phyloP scores from a whole-genome alignment of 2,113 vertebrate genomes.

The Chamaetylas fuelleborni region DNA sequence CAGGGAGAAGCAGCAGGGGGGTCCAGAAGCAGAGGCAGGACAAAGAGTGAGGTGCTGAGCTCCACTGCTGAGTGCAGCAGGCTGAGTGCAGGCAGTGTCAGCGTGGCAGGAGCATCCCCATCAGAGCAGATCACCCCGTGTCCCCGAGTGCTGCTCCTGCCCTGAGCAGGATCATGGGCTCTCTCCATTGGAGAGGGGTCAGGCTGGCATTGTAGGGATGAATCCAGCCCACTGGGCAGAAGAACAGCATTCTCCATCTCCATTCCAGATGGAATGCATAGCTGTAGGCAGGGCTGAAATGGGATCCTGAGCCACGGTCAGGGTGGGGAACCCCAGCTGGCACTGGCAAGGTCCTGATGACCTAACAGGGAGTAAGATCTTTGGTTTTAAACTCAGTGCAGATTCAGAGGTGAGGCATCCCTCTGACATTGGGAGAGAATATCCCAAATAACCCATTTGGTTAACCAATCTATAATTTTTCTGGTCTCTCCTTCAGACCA shows the following conservation, averaged over 20 bases:
- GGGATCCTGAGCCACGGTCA: background rate
- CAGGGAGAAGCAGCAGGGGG: background rate
- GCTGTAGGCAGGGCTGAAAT: background rate
- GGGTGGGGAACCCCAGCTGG: background rate
- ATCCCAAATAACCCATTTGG: background rate
- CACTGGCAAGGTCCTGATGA: background rate
- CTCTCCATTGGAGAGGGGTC: background rate
- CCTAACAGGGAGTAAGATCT: background rate
- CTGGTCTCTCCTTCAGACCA: background rate
- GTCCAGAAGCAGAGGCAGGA: background rate
- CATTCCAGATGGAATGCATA: rapidly evolving
- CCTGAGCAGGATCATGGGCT: background rate
- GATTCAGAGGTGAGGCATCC: background rate
- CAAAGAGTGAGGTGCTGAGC: background rate
- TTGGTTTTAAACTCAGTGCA: background rate
- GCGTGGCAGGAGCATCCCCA: background rate
- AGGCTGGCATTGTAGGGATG: background rate
- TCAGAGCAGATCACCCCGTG: background rate
- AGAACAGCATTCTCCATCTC: background rate
- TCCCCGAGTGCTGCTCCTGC: background rate
- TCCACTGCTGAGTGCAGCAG: background rate
- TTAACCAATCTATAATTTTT: background rate
- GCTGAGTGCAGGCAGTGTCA: background rate
- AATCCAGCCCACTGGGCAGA: background rate
- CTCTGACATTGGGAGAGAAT: too few species aligned